These are phyloP conservation scores for Excalfactoria chinensis DNA, from an alignment of 2,113 vertebrate genomes.

Conservation along the genomic window DNA sequence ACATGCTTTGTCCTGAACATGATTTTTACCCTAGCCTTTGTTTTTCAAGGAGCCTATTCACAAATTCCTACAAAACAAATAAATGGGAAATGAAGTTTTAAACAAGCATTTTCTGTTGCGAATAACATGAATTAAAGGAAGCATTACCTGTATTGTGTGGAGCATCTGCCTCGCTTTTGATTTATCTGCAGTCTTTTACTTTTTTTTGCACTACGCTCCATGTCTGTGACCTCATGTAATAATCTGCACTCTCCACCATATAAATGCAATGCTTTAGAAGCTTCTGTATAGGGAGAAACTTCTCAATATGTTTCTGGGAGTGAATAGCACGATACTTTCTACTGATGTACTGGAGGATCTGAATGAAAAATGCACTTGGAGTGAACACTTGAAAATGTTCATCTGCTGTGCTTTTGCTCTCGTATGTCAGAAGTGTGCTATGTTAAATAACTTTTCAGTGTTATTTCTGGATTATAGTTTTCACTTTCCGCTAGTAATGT, in stretches of 20 bases:
- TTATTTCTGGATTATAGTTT: not conserved
- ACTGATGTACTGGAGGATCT: not conserved
- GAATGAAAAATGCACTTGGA: not conserved
- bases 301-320: not conserved
- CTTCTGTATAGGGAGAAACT: not conserved
- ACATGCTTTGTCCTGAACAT: not conserved
- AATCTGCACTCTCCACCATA: not conserved
- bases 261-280: not conserved
- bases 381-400: not conserved
- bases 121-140: not conserved
- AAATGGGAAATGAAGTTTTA: not conserved
- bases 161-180: not conserved
- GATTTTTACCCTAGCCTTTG: not conserved
- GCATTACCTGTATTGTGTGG: not conserved
- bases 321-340: not conserved
- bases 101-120: not conserved
- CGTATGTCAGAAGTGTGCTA: rapidly evolving
- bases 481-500: not conserved
- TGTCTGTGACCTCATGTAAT: not conserved
- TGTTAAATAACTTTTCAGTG: not conserved
- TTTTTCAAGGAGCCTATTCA: not conserved
- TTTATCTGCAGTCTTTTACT: not conserved
- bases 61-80: not conserved
- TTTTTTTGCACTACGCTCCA: not conserved
- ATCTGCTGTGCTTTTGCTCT: not conserved